Base-by-base conservation (phyloP, 2,888 invertebrate genomes). In the Dysmachus trigonus region DNA sequence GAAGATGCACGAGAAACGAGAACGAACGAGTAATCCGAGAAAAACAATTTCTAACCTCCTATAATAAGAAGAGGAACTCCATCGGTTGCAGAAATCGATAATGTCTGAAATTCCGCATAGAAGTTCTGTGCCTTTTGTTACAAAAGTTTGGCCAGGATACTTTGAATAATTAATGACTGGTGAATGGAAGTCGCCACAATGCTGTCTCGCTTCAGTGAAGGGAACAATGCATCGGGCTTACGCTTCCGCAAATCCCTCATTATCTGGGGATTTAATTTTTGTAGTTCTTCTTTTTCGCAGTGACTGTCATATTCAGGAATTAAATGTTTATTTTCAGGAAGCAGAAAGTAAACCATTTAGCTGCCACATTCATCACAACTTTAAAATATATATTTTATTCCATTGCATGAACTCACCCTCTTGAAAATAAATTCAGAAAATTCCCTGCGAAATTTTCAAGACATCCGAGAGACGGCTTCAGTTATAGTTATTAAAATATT, bases 81-180 rank as follows among this genome's bases (percentile, higher is more conserved):
- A 31, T 73, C n/a, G 77, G 77, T 18, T 62, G 79, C 15, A 38
- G 33, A 71, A 82, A 82, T 82, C 82, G 71, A 82, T 82, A 62
- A 31, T 71, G 82, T 18, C 53, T 82, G 35, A 82, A 82, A 82
- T 82, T 71, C 71, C 35, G 53, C 35, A 71, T 71, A 53, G 62
- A 62, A 82, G 31, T 33, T 22, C 71, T 62, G 33, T 33, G 62
- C 71, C 82, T 82, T 82, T 82, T 82, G 82, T 82, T 82, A 71
- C 33, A 82, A 41, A 82, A 82, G 35, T 71, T 82, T 22, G 71
- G 71, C 8, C 31, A 81, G 47, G 53, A 81, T 81, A 81, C 81
- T 81, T 82, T 82, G 82, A 82, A 82, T 82, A 82, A 82, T 82
- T 82, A 82, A 62, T 62, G 82, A 82, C 35, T 62, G 38, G 35